Conservation (phyloP, 2,797 vertebrate species). For the Halcyon smyrnensis region DNA sequence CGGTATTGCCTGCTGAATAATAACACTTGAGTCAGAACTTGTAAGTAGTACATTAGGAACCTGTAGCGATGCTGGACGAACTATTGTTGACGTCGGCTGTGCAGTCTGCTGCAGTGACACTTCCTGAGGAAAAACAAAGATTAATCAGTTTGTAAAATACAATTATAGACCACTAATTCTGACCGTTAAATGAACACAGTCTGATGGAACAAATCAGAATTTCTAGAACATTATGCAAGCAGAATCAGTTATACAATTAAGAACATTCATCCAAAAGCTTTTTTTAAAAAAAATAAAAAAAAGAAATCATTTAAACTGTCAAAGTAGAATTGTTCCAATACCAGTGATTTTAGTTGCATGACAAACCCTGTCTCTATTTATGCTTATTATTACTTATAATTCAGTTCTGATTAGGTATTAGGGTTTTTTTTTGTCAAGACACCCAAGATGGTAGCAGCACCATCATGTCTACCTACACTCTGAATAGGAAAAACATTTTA, state of each 20-base stretch:
- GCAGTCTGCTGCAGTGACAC: conserved; percentile 93
- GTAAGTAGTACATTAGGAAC: conserved; percentile 98
- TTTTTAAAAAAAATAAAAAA: too few relatives aligned
- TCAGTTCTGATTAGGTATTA: not conserved
- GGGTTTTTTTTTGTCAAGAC: not conserved
- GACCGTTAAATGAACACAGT: not conserved
- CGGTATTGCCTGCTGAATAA: conserved; percentile 97
- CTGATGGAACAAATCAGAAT: not conserved
- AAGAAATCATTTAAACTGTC: not conserved
- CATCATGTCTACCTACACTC: not conserved
- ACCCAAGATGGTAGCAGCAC: not conserved
- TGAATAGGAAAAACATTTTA: not conserved
- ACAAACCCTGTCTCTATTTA: not conserved
- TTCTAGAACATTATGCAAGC: not conserved
- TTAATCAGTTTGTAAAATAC: conserved; percentile 13
- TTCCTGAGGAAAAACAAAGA: conserved; percentile 86
- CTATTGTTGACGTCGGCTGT: conserved; percentile 95
- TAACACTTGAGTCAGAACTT: conserved; percentile 96
- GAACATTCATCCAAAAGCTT: not conserved
- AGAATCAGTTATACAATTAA: not conserved
- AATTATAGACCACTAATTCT: not conserved
- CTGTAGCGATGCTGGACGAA: conserved; percentile 96
- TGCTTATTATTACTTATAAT: not conserved
- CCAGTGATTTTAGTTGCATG: not conserved
- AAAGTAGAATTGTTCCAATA: not conserved